Percentiles rank a stretch among this genome's conserved stretches.
phyloP scores from a whole-genome alignment of 2,888 invertebrate species.

The Achlya flavicornis region DNA sequence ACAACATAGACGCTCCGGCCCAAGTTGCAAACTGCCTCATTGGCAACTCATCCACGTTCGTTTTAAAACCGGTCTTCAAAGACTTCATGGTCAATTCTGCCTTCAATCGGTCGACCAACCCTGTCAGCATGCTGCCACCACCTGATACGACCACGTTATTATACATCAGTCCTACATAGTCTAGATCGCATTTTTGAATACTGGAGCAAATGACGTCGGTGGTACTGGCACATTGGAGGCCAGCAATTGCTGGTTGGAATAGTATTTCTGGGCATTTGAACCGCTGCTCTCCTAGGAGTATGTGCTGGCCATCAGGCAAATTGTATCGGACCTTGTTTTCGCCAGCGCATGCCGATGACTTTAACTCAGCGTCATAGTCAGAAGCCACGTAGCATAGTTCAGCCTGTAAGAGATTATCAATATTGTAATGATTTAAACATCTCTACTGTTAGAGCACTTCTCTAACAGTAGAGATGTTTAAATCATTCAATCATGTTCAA shows the following conservation, averaged over 20 bases:
- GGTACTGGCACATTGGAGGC: conserved; percentile 90
- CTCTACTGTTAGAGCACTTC: no score
- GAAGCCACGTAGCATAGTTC: conserved; percentile 58
- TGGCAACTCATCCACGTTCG: conserved; percentile 89
- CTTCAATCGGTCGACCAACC: conserved; percentile 95
- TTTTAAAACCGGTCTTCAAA: conserved; percentile 85
- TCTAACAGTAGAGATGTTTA: no score
- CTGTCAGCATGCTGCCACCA: conserved; percentile 93
- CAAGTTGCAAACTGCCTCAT: conserved; percentile 97
- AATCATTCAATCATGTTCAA: no score
- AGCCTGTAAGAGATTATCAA: conserved; percentile 43
- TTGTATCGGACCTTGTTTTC: conserved; percentile 91
- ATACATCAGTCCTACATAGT: conserved; percentile 92
- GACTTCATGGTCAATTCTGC: conserved; percentile 89
- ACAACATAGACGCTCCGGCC: conserved; percentile 98
- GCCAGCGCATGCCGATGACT: conserved; percentile 83
- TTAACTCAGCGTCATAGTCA: conserved; percentile 49
- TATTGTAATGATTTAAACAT: no score
- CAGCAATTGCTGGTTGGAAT: conserved; percentile 92
- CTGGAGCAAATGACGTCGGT: conserved; percentile 86
- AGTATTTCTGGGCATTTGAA: conserved; percentile 93
- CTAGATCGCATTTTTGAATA: conserved; percentile 85
- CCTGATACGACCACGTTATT: conserved; percentile 95
- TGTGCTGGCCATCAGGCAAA: conserved; percentile 92
- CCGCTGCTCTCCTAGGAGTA: conserved; percentile 91